Base-by-base conservation (phyloP, 1,140 invertebrate genomes). In the Drosophila hydei region DNA sequence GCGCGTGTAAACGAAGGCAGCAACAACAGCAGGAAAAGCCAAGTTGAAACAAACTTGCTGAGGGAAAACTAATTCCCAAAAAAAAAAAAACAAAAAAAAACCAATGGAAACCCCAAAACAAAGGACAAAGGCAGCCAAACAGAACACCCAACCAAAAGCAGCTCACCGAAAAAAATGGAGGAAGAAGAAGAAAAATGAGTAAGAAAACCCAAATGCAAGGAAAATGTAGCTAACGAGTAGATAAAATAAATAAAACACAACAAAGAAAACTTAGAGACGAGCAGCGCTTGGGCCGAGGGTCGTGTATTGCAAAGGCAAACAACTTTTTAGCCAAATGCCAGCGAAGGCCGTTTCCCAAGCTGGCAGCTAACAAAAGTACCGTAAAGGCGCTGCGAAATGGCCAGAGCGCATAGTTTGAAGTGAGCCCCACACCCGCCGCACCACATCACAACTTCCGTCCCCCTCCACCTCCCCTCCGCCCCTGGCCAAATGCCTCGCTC, bases 261-360 rank as follows among this genome's bases (percentile, higher is more conserved):
- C 43, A 47, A 61, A 47, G 45, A 48, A 33, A 61, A 61, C 30
- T 18, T 5, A 9, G 48, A 14, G 45, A 9, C 14, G 47, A 51
- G 40, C 23, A 33, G 36, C 12, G 5, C 9, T 12, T 19, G 19
- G n/a, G 21, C 19, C 4, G 6, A 5, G 48, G 48, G 48, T 43
- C 21, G 21, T 56, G 54, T 42, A 43, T 43, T 70, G 68, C 75
- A 68, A 80, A 80, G 78, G 77, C 77, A 80, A 80, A 79, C 77
- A 80, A 80, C 77, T 79, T 79, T 77, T 72, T 79, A 60, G 70
- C 72, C 77, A 80, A 80, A 80, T 80, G 78, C 78, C 78, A 80
- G 50, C 69, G 78, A 80, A 80, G 78, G 78, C 73, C 78, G 77
- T 80, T 80, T 64, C 69, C 33, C 45, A 55, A 30, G 42, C 45